Conservation (phyloP, 2,888 invertebrate species). For the Furcula furcula region DNA sequence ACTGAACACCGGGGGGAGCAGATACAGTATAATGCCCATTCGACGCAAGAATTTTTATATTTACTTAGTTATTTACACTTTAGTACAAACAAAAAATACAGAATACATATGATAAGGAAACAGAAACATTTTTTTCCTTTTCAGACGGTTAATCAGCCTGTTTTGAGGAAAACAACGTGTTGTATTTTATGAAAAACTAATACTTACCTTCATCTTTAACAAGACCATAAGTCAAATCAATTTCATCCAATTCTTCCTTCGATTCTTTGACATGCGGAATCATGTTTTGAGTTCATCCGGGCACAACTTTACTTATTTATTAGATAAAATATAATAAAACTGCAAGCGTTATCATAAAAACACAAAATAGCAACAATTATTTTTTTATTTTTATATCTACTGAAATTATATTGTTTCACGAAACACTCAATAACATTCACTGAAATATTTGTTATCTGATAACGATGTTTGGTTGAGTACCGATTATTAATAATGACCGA, state of each 20-base stretch:
- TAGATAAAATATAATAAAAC: background rate
- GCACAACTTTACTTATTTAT: too few relatives aligned
- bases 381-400: background rate
- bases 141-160: too few relatives aligned
- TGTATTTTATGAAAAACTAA: too few relatives aligned
- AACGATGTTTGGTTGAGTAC: slow-evolving; percentile 18
- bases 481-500: slow-evolving; percentile 15
- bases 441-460: slow-evolving; percentile 1
- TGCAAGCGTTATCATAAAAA: background rate
- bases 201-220: slow-evolving; percentile 43
- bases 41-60: too few relatives aligned
- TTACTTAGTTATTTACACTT: too few relatives aligned
- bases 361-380: background rate
- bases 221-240: slow-evolving; percentile 33
- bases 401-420: background rate
- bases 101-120: too few relatives aligned
- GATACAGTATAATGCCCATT: too few relatives aligned
- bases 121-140: too few relatives aligned
- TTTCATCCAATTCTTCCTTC: slow-evolving; percentile 39
- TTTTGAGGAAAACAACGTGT: too few relatives aligned
- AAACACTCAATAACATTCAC: slow-evolving; percentile 3
- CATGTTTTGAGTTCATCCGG: slow-evolving; percentile 38
- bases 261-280: slow-evolving; percentile 51
- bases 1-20: too few relatives aligned
- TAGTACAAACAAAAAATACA: too few relatives aligned